Percentiles rank a stretch among this genome's conserved stretches.
Evolutionary conservation across 2,113 vertebrate genomes (phyloP).

Genomic region (Mystacornis crossleyi): DNA sequence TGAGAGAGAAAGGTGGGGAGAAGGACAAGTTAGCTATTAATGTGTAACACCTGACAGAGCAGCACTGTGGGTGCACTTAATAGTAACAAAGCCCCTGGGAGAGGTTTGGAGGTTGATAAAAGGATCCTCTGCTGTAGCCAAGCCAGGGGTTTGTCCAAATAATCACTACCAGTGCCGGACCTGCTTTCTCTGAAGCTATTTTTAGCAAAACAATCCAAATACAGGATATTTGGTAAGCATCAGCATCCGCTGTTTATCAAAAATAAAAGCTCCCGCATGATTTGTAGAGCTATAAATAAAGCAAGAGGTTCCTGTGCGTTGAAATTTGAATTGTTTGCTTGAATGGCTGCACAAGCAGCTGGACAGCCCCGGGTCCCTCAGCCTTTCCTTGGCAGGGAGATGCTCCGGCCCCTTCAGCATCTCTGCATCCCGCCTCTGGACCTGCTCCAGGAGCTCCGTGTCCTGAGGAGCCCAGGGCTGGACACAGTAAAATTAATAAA

Average conservation of each 20-base stretch:
- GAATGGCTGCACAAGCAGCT: background rate
- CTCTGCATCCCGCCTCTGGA: background rate
- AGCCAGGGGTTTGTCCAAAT: background rate
- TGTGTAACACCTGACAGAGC: background rate
- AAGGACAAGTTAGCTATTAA: background rate
- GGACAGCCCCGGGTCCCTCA: background rate
- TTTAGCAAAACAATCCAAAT: background rate
- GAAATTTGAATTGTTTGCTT: background rate
- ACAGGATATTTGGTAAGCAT: background rate
- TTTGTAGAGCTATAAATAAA: conserved; percentile 21
- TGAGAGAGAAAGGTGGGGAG: accelerated
- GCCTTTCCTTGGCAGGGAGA: background rate
- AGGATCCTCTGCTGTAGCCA: background rate
- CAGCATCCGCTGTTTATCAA: background rate
- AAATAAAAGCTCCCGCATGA: background rate
- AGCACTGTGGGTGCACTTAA: background rate
- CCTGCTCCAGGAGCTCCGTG: accelerated
- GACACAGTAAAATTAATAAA: background rate
- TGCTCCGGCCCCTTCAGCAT: background rate
- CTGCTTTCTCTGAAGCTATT: background rate
- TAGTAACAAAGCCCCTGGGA: background rate
- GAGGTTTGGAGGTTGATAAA: background rate
- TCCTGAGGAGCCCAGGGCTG: background rate
- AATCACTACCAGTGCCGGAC: background rate
- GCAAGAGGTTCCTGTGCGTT: background rate